Evolutionary conservation across 1,140 invertebrate genomes (phyloP), one percentile per base, ranked within the genome.

Genomic region (Drosophila mayri): DNA sequence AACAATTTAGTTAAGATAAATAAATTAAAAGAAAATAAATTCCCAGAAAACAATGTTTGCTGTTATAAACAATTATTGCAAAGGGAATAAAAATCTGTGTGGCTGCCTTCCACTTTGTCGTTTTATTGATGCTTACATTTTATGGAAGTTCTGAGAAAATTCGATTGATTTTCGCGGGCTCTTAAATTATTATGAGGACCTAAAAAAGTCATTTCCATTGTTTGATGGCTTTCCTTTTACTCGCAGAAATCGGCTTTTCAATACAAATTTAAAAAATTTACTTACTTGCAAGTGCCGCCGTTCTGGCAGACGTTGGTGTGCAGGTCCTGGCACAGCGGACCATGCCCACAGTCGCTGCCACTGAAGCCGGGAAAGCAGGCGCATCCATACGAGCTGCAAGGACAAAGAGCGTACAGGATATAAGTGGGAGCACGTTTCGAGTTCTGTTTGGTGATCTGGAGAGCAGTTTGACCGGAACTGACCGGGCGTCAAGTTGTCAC

Each of bases 281-380:
- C 93, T 94, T 94, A 97, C 96, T 95, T 95, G 95, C 96, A 97
- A 41, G 94, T 95, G 67, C 95, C 96, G 41, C 95, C 95, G 85
- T 97, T 97, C 93, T 95, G 94, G 91, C 96, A 97, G 75, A 95
- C 94, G 71, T 95, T 94, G 60, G 94, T 93, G 40, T 94, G 94
- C 47, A 94, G 94, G 52, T 94, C 93, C 38, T 94, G 93, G 90
- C 96, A 97, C 43, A 96, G 94, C 0, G 96, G 95, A 8, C 96
- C 96, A 71, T 95, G 93, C 11, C 95, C 95, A 87, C 96, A 97
- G 84, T 95, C 94, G 20, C 93, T 91, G 1, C 96, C 96, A 32
- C 94, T 95, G 92, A 96, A 97, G 47, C 95, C 95, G 61, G 95
- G 93, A 90, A 97, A 97, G 92, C 96, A 97, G 40, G 94, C 93